A percentile compares a stretch with the other conserved stretches of the same genome.
Conservation (phyloP, 2,113 vertebrate species). For the Pholis gunnellus region DNA sequence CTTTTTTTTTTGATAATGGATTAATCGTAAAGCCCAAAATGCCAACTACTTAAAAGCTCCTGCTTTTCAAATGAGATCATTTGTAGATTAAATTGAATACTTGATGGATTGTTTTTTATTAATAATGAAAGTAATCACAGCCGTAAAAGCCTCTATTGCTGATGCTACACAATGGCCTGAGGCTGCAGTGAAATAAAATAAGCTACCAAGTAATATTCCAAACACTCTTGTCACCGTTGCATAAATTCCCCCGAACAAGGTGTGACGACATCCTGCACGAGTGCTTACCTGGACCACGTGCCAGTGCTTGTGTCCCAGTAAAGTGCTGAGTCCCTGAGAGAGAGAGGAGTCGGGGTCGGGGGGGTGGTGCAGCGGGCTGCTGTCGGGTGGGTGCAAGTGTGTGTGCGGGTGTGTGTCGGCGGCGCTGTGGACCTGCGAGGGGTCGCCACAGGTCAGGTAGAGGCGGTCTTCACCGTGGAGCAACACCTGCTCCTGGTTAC, state of each 20-base stretch:
- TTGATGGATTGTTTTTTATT: background rate
- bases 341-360: slow-evolving; percentile 84
- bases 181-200: background rate
- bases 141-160: background rate
- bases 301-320: slow-evolving; percentile 99
- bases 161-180: background rate
- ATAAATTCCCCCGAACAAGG: background rate
- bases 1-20: background rate
- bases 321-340: slow-evolving; percentile 99
- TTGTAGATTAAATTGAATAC: background rate
- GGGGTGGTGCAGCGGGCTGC: slow-evolving; percentile 82
- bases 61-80: background rate
- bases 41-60: background rate
- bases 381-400: slow-evolving; percentile 73
- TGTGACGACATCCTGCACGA: background rate
- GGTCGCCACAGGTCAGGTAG: slow-evolving; percentile 96
- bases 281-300: slow-evolving; percentile 94
- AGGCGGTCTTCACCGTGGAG: slow-evolving; percentile 98
- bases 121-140: background rate
- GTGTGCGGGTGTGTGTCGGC: slow-evolving; percentile 74
- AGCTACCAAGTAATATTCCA: background rate
- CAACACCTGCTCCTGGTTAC: slow-evolving; percentile 98
- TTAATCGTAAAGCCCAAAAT: background rate
- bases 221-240: background rate
- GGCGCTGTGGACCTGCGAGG: slow-evolving; percentile 87